Percentiles rank a stretch among this genome's conserved stretches.
Evolutionary conservation across 2,888 invertebrate genomes (phyloP).

Genomic region (Sthenelais limicola): DNA sequence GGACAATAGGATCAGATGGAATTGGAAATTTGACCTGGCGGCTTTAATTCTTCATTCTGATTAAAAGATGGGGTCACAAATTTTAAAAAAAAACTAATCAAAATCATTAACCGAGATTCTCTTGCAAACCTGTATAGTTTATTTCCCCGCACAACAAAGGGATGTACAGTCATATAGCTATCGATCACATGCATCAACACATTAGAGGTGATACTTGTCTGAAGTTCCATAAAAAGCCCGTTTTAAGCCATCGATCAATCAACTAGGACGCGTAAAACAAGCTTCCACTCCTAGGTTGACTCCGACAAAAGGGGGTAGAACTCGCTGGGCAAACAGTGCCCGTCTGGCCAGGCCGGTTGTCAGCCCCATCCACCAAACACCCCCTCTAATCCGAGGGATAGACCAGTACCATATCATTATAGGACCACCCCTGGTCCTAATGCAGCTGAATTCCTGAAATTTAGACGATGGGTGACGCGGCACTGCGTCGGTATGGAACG

Average conservation of each 20-base stretch:
- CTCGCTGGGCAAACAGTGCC: neutral
- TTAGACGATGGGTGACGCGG: conserved; percentile 6
- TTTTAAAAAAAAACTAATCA: too few species aligned
- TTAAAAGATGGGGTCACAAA: too few species aligned
- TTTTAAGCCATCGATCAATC: conserved; percentile 1
- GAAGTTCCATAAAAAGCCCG: neutral
- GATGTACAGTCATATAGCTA: too few species aligned
- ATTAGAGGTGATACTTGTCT: neutral
- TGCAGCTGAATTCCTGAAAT: conserved; percentile 7
- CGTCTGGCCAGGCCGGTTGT: neutral
- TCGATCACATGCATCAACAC: conserved; percentile 20
- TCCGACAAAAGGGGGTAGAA: neutral
- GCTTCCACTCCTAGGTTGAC: neutral
- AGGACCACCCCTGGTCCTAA: neutral
- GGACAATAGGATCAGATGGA: too few species aligned
- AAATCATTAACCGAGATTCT: too few species aligned
- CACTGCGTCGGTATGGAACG: neutral
- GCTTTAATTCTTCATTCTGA: too few species aligned
- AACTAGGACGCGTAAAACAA: conserved; percentile 3
- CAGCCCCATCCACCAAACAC: neutral
- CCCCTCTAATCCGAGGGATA: conserved; percentile 7
- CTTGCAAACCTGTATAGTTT: too few species aligned
- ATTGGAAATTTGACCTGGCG: too few species aligned
- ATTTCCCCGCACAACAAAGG: too few species aligned
- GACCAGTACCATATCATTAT: conserved; percentile 19